Percentiles rank a stretch among this genome's conserved stretches.
These are phyloP conservation scores for Spongia lamella DNA, from an alignment of 37 sponge, comb jelly and placozoan genomes.

Conservation along the genomic window DNA sequence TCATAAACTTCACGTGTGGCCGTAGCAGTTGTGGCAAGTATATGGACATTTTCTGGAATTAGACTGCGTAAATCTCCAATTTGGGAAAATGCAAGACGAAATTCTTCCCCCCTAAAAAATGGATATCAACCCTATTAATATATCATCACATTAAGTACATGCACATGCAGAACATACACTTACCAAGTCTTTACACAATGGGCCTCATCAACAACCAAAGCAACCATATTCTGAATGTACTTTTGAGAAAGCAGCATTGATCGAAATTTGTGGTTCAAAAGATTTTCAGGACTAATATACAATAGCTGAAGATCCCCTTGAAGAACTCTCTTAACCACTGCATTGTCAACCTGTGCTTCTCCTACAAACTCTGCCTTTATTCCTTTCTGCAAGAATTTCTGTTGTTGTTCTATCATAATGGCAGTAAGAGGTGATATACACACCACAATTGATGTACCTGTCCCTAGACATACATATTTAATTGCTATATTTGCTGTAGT, in stretches of 20 bases:
- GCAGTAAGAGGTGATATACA: neutral
- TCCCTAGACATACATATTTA: neutral
- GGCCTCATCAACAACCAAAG: constrained; percentile 7
- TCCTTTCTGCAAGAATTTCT: neutral
- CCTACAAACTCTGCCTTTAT: constrained; percentile 9
- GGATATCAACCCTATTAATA: neutral
- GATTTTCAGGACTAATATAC: constrained; percentile 12
- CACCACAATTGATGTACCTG: neutral
- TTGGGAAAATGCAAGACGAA: constrained; percentile 4
- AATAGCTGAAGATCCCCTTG: neutral
- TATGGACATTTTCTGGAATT: neutral
- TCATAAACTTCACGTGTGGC: neutral
- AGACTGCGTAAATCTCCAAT: constrained; percentile 7
- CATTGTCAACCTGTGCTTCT: neutral
- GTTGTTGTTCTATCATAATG: constrained; percentile 4
- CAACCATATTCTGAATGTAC: constrained; percentile 1
- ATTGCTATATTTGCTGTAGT: neutral
- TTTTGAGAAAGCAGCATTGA: neutral
- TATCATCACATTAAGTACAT: neutral
- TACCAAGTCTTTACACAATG: constrained; percentile 18
- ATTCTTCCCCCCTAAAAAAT: constrained; percentile 10
- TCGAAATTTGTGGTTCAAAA: neutral
- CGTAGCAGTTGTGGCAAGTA: constrained; percentile 7
- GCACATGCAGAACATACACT: neutral
- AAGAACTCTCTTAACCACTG: neutral